These are phyloP conservation scores for Mormyrus hasselquistii DNA, from an alignment of 2,797 vertebrate genomes.

Conservation along the genomic window DNA sequence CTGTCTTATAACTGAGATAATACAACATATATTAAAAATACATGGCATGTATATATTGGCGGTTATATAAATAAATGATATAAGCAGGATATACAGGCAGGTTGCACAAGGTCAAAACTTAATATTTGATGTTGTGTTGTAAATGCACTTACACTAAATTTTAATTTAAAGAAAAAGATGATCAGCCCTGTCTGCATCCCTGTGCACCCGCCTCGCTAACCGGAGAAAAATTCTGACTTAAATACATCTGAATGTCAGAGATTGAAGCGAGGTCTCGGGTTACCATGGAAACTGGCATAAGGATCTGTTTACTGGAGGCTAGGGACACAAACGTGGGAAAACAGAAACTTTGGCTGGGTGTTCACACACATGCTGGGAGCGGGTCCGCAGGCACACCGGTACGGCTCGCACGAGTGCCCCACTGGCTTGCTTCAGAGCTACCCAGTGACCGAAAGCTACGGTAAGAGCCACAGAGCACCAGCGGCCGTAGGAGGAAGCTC, in stretches of 20 bases:
- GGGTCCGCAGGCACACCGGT: constrained; percentile 44
- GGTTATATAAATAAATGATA: neutral
- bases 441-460: constrained; percentile 23
- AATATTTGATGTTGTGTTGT: neutral
- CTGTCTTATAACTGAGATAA: neutral
- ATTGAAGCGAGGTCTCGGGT: constrained; percentile 33
- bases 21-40: neutral
- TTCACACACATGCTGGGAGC: constrained; percentile 33
- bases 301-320: constrained; percentile 25
- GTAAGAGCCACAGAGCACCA: constrained; percentile 29
- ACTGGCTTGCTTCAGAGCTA: constrained; percentile 38
- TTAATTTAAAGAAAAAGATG: neutral
- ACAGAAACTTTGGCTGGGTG: constrained; percentile 42
- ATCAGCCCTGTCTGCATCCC: constrained; percentile 22
- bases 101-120: neutral
- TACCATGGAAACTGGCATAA: constrained; percentile 38
- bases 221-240: constrained; percentile 30
- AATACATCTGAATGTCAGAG: constrained; percentile 30
- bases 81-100: neutral
- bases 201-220: constrained; percentile 25
- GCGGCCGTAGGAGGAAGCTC: neutral
- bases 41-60: neutral
- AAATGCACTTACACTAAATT: neutral
- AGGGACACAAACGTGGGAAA: constrained; percentile 32
- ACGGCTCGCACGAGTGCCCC: neutral